Conservation (phyloP, 2,113 vertebrate species). For the Rhea pennata region DNA sequence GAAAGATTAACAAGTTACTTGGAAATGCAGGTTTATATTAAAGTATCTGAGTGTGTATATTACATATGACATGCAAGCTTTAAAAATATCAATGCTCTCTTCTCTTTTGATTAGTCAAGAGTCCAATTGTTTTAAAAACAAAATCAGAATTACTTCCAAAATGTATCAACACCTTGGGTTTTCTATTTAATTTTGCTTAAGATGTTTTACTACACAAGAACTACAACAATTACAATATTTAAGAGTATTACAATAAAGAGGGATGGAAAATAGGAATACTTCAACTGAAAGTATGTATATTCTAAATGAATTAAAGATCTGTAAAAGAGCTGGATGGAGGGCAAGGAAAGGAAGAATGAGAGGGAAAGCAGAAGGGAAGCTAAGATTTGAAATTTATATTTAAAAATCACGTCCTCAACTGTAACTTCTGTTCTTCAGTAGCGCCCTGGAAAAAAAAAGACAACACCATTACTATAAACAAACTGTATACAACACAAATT, state of each 20-base stretch:
- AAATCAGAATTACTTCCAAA: conserved; percentile 71
- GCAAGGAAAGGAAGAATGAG: background rate
- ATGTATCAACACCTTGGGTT: conserved; percentile 60
- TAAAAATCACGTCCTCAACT: conserved; percentile 64
- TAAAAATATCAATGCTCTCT: conserved; percentile 65
- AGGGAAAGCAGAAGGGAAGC: conserved; percentile 47
- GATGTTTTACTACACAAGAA: conserved; percentile 76
- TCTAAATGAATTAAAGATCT: conserved; percentile 64
- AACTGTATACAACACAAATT: background rate
- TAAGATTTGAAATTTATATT: conserved; percentile 61
- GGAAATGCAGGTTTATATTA: conserved; percentile 71
- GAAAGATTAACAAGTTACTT: conserved; percentile 61
- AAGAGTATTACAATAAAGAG: conserved; percentile 73
- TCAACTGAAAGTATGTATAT: conserved; percentile 68
- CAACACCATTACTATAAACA: background rate
- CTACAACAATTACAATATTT: conserved; percentile 77
- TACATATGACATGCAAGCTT: conserved; percentile 72
- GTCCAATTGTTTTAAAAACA: conserved; percentile 66
- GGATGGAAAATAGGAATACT: conserved; percentile 71
- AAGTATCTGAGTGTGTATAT: conserved; percentile 62
- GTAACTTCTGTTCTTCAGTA: conserved; percentile 73
- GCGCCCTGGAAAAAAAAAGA: conserved; percentile 78
- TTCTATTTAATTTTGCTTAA: conserved; percentile 66
- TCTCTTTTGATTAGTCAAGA: conserved; percentile 60
- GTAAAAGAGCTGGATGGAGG: conserved; percentile 28